phyloP scores from a whole-genome alignment of 2,888 invertebrate genomes.

The Catocala nupta region DNA sequence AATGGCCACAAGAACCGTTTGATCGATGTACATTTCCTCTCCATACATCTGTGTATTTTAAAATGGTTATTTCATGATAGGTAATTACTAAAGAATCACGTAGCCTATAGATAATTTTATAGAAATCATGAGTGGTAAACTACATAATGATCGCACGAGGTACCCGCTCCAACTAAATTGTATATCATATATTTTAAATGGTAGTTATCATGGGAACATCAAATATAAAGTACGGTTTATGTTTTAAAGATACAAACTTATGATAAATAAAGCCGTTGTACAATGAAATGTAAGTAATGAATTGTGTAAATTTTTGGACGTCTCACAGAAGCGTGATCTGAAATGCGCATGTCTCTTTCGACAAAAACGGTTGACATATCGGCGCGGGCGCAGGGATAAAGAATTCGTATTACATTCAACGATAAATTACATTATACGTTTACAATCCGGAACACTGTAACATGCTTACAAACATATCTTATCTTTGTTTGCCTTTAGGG shows the following conservation, averaged over 20 bases:
- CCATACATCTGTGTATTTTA: constrained; percentile 53
- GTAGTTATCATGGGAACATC: constrained; percentile 39
- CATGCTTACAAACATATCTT: constrained; percentile 14
- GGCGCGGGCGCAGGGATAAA: constrained; percentile 19
- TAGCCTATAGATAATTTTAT: constrained; percentile 57
- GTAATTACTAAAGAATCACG: constrained; percentile 57
- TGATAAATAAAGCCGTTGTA: background rate
- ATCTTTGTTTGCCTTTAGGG: constrained; percentile 1
- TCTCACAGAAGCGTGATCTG: constrained; percentile 1
- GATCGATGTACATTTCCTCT: constrained; percentile 58
- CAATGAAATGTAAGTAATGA: constrained; percentile 9
- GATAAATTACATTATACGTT: constrained; percentile 22
- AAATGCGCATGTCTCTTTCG: constrained; percentile 12
- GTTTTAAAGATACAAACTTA: background rate
- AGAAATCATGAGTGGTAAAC: constrained; percentile 56
- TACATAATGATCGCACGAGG: constrained; percentile 42
- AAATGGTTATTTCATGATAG: constrained; percentile 56
- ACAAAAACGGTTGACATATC: constrained; percentile 21
- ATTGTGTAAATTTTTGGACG: constrained; percentile 9
- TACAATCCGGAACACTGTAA: constrained; percentile 10
- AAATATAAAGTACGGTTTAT: constrained; percentile 38
- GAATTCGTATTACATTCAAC: constrained; percentile 16
- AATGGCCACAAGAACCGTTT: constrained; percentile 76
- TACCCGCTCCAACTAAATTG: constrained; percentile 45
- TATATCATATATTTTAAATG: constrained; percentile 28